phyloP scores from a whole-genome alignment of 2,888 invertebrate genomes.

The Philhelius pedissequus region DNA sequence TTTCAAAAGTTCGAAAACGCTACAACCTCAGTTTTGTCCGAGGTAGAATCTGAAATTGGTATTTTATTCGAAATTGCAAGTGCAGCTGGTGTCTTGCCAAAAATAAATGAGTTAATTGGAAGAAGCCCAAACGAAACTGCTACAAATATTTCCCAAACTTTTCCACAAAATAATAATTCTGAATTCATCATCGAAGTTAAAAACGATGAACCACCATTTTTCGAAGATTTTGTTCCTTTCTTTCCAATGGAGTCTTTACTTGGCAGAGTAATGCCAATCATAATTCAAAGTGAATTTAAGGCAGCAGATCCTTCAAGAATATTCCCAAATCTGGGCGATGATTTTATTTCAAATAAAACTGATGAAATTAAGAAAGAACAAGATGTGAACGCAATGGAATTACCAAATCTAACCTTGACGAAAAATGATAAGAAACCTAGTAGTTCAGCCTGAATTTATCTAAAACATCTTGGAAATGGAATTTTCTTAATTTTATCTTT shows the following conservation, averaged over 20 bases:
- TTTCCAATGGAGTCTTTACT: constrained; percentile 4
- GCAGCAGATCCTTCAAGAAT: neutral
- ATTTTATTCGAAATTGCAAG: constrained; percentile 15
- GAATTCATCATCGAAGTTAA: neutral
- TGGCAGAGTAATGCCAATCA: neutral
- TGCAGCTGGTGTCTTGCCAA: neutral
- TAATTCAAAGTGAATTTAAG: neutral
- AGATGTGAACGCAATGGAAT: neutral
- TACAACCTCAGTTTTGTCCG: constrained; percentile 10
- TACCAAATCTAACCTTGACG: neutral
- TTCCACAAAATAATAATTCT: neutral
- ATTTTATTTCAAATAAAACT: neutral
- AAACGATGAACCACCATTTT: neutral
- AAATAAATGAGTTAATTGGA: neutral
- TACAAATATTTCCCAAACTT: neutral
- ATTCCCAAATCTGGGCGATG: neutral
- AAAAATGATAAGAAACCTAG: neutral
- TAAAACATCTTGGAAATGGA: neutral
- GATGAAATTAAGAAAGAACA: neutral
- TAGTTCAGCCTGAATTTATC: neutral
- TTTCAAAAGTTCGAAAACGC: neutral
- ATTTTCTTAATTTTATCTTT: neutral
- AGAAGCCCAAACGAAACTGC: neutral
- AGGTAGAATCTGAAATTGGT: constrained; percentile 20
- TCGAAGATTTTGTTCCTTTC: constrained; percentile 19